These are phyloP conservation scores for Megaceryle maxima DNA, from an alignment of 2,113 vertebrate species.

Conservation along the genomic window DNA sequence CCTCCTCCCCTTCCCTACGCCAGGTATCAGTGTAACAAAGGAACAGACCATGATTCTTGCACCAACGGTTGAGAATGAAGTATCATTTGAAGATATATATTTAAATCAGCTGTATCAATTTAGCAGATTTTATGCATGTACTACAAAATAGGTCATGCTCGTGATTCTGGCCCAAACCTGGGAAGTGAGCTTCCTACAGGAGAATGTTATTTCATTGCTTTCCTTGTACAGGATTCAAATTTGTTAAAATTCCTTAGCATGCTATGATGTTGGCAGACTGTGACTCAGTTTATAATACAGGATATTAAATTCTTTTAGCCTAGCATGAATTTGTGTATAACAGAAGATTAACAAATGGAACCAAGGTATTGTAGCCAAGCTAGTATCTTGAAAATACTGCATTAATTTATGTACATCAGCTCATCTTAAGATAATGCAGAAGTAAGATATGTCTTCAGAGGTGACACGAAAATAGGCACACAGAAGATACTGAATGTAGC, in stretches of 20 bases:
- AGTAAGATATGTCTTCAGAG: not conserved
- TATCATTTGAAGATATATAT: not conserved
- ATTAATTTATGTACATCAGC: not conserved
- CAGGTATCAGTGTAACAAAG: not conserved
- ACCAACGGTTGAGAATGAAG: not conserved
- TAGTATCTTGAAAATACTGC: not conserved
- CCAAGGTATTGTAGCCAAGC: not conserved
- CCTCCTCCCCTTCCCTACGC: not conserved
- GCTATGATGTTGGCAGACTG: not conserved
- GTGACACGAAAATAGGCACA: not conserved
- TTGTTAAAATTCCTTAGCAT: not conserved
- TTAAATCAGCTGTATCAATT: not conserved
- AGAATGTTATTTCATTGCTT: not conserved
- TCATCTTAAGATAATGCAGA: not conserved
- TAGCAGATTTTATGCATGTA: not conserved
- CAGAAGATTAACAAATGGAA: not conserved
- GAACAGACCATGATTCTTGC: not conserved
- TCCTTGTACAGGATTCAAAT: not conserved
- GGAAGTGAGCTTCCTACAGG: not conserved
- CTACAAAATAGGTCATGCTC: not conserved
- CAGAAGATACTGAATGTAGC: not conserved
- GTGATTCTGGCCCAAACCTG: not conserved
- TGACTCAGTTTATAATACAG: not conserved
- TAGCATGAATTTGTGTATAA: not conserved
- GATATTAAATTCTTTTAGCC: not conserved